Evolutionary conservation across 2,797 vertebrate species (phyloP), one percentile per base, ranked within the genome.

Genomic region (Eutrigla gurnardus): DNA sequence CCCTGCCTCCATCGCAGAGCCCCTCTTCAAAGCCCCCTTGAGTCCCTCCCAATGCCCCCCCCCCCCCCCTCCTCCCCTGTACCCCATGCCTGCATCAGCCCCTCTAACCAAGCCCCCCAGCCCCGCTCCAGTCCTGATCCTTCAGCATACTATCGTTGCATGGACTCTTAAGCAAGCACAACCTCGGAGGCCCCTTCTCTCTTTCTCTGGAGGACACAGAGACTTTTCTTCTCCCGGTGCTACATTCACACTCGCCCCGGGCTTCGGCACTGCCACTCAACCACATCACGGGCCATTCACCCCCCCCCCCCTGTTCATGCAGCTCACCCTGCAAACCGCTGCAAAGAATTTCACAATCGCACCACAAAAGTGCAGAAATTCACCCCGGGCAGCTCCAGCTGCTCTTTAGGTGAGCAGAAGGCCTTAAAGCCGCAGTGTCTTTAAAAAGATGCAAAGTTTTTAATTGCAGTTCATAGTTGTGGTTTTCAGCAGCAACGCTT

Each of bases 211-310:
- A 35, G 81, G 81, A 88, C 93, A 95, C 86, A 94, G 84, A 86
- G 84, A 91, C 84, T 93, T 93, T 95, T 94, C 93, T 94, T 94
- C 87, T 93, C 89, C 80, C 47, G 45, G 87, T 89, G 88, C 89
- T 85, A 90, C 77, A 90, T 86, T 93, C 90, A 92, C 88, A 88
- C 90, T 90, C 25, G 75, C 86, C 86, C 82, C 63, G 18, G 86
- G 85, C 92, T 86, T 79, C 77, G 80, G 84, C 86, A 80, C 83
- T 81, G 80, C 80, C 77, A 91, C 91, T 89, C 79, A 87, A 85
- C 86, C 25, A 83, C 87, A 85, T 77, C 25, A 25, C 25, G 25
- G 25, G 25, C 25, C 25, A 25, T 25, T 25, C 25, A 25, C 25
- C 25, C 25, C 25, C 25, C 25, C 65, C 73, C 74, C 77, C 85